These are phyloP conservation scores for Phyllopteryx taeniolatus DNA, from an alignment of 2,113 vertebrate genomes.

Conservation along the genomic window DNA sequence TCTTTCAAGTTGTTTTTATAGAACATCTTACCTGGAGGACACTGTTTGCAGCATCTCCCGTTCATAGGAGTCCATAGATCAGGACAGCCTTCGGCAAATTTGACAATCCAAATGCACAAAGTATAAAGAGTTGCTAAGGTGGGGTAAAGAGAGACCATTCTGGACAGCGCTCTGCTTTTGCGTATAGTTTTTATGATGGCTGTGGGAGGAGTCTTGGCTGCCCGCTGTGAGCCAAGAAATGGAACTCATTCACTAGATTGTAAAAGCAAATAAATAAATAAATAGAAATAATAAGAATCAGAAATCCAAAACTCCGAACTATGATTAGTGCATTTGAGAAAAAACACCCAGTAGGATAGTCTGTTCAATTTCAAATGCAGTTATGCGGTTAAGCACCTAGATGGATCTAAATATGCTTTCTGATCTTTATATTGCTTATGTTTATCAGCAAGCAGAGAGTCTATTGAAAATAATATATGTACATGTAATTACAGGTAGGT, in stretches of 20 bases:
- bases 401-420: not conserved
- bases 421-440: not conserved
- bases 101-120: conserved; percentile 19
- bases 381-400: not conserved
- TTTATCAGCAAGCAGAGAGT: not conserved
- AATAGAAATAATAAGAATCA: not conserved
- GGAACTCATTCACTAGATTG: not conserved
- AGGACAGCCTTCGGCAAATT: conserved; percentile 27
- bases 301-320: not conserved
- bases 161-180: conserved; percentile 11
- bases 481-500: not conserved
- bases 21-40: conserved; percentile 61
- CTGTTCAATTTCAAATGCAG: not conserved
- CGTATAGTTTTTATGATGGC: conserved; percentile 33
- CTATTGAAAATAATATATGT: not conserved
- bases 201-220: conserved; percentile 9
- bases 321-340: not conserved
- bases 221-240: no score
- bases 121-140: conserved; percentile 1
- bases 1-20: not conserved
- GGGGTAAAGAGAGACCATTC: conserved; percentile 30
- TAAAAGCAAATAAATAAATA: not conserved
- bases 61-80: not conserved
- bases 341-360: not conserved
- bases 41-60: conserved; percentile 51